phyloP scores from a whole-genome alignment of 92 coral and sea anemone species.

The Ricordea florida region DNA sequence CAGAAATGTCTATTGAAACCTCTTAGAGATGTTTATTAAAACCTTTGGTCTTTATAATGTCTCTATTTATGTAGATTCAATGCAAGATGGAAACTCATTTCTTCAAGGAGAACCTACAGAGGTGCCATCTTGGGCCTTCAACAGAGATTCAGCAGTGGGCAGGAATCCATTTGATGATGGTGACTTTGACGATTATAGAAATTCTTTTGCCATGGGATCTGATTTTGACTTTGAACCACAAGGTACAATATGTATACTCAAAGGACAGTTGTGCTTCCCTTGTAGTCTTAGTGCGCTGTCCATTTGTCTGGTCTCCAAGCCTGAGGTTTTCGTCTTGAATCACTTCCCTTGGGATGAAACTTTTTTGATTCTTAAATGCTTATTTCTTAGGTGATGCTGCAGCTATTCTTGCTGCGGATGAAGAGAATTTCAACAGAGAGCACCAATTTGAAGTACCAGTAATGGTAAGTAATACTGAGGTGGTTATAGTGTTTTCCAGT shows the following conservation, averaged over 20 bases:
- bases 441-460: constrained; percentile 87
- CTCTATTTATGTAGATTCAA: neutral
- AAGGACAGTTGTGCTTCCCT: too few relatives aligned
- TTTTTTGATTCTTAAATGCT: neutral
- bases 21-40: too few relatives aligned
- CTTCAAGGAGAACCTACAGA: neutral
- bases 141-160: neutral
- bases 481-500: too few relatives aligned
- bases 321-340: too few relatives aligned
- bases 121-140: constrained; percentile 6
- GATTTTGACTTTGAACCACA: constrained; percentile 5
- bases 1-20: neutral
- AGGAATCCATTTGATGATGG: neutral
- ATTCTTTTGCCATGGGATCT: constrained; percentile 1
- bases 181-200: too few relatives aligned
- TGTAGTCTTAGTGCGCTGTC: too few relatives aligned
- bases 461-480: too few relatives aligned
- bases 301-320: neutral
- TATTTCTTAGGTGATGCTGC: constrained; percentile 72
- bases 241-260: neutral
- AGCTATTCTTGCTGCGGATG: constrained; percentile 81
- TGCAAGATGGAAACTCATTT: neutral
- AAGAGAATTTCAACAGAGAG: constrained; percentile 73
- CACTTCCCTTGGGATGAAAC: too few relatives aligned
- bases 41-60: too few relatives aligned